Conservation (phyloP, 2,888 invertebrate species). For the Athalia rosae region DNA sequence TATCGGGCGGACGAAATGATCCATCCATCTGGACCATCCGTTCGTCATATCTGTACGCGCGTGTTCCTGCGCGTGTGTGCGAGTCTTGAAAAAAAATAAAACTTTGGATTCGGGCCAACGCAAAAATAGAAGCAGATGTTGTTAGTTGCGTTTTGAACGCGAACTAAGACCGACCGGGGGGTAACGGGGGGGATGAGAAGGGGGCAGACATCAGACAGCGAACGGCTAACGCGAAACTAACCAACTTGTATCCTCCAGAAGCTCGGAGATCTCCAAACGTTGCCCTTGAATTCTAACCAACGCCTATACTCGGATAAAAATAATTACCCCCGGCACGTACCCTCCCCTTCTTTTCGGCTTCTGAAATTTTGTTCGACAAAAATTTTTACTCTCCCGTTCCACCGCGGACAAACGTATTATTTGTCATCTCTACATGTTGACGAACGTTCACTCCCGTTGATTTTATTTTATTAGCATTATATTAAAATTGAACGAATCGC, state of each 20-base stretch:
- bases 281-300: constrained; percentile 70
- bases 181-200: constrained; percentile 44
- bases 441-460: constrained; percentile 50
- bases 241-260: constrained; percentile 47
- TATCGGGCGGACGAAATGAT: constrained; percentile 49
- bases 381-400: no score
- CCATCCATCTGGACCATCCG: constrained; percentile 58
- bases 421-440: constrained; percentile 62
- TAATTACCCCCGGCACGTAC: not conserved
- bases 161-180: constrained; percentile 49
- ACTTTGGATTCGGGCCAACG: constrained; percentile 72
- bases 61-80: constrained; percentile 53
- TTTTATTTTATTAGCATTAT: constrained; percentile 43
- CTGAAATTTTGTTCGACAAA: no score
- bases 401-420: constrained; percentile 59
- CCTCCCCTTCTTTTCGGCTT: not conserved
- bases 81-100: constrained; percentile 70
- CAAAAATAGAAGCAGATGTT: constrained; percentile 74
- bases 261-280: constrained; percentile 60
- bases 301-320: constrained; percentile 48
- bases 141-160: constrained; percentile 67
- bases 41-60: constrained; percentile 64
- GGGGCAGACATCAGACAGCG: constrained; percentile 32
- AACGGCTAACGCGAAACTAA: constrained; percentile 12
- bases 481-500: constrained; percentile 40